phyloP scores from a whole-genome alignment of 1,140 invertebrate genomes.

The Vanessa tameamea region DNA sequence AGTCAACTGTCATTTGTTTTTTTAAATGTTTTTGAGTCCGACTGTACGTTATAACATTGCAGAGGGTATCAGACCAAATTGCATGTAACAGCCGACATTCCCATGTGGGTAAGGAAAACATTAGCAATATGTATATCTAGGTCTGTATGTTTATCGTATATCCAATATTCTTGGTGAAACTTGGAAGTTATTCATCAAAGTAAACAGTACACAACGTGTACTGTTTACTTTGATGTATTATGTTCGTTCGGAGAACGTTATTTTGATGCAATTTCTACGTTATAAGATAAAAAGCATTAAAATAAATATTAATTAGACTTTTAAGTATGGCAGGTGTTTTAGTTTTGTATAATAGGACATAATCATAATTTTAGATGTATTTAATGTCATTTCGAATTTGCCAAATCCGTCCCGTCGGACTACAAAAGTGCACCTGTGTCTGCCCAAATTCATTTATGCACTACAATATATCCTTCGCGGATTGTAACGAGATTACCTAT shows the following conservation, averaged over 20 bases:
- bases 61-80: slow-evolving; percentile 6
- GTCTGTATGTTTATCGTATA: not conserved
- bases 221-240: not conserved
- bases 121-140: slow-evolving; percentile 4
- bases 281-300: not conserved
- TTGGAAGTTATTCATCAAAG: slow-evolving; percentile 10
- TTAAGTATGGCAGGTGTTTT: too few species aligned
- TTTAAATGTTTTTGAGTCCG: not conserved
- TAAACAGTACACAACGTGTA: slow-evolving; percentile 3
- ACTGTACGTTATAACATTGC: not conserved
- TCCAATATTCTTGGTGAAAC: slow-evolving; percentile 5
- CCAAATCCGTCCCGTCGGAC: too few species aligned
- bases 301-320: not conserved
- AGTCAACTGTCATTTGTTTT: too few species aligned
- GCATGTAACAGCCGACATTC: slow-evolving; percentile 8
- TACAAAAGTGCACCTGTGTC: too few species aligned
- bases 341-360: too few species aligned
- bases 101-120: slow-evolving; percentile 7
- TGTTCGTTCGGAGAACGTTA: not conserved
- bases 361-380: too few species aligned
- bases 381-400: too few species aligned
- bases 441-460: too few species aligned
- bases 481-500: too few species aligned
- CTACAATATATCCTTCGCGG: too few species aligned
- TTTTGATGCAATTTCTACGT: not conserved